phyloP scores from a whole-genome alignment of 64 coral and sea anemone species.

The Pocillopora damicornis region DNA sequence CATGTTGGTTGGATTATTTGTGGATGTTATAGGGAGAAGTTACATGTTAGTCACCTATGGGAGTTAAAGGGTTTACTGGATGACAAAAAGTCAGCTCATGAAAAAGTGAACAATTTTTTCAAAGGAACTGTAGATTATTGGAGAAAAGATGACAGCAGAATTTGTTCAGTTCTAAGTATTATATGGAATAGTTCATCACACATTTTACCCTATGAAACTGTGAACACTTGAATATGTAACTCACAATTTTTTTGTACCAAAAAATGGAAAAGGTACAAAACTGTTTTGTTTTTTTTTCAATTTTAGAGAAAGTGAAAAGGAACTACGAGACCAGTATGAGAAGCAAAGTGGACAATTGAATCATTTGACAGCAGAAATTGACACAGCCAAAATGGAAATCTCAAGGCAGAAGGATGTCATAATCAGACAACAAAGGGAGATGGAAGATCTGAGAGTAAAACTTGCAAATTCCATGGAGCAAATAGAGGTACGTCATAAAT shows the following conservation, averaged over 20 bases:
- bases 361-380: constrained; percentile 22
- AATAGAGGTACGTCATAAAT: constrained; percentile 20
- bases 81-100: too few relatives aligned
- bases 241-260: not conserved
- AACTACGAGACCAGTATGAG: not conserved
- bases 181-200: too few relatives aligned
- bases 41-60: too few relatives aligned
- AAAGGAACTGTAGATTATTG: too few relatives aligned
- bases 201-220: too few relatives aligned
- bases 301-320: constrained; percentile 15
- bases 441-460: constrained; percentile 23
- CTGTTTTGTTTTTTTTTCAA: not conserved
- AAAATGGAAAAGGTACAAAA: not conserved
- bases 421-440: constrained; percentile 13
- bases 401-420: constrained; percentile 43
- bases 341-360: constrained; percentile 21
- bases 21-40: too few relatives aligned
- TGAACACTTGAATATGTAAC: too few relatives aligned
- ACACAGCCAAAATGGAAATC: constrained; percentile 50
- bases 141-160: too few relatives aligned
- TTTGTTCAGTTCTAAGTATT: too few relatives aligned
- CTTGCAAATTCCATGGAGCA: constrained; percentile 8
- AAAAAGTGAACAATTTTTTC: too few relatives aligned
- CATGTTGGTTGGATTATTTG: too few relatives aligned
- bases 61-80: too few relatives aligned